A percentile compares a stretch with the other conserved stretches of the same genome.
Conservation (phyloP, 2,888 invertebrate genomes). For the Mesopsocus fuscifrons region DNA sequence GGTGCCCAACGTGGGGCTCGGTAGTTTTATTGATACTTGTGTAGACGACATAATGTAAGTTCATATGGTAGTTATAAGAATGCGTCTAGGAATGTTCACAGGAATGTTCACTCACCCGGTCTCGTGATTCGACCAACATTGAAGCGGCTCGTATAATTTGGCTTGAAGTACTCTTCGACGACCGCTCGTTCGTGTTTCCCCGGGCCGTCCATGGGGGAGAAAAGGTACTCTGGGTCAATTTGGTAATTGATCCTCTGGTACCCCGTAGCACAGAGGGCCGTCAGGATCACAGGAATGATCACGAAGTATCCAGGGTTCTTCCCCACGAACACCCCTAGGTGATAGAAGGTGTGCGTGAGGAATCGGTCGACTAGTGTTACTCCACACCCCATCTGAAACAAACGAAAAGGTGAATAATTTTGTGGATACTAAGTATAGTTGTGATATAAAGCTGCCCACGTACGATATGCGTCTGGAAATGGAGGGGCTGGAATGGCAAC, state of each 20-base stretch:
- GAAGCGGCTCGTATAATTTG: conserved; percentile 71
- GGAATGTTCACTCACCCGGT: conserved; percentile 60
- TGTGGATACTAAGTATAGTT: too few relatives aligned
- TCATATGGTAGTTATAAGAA: too few relatives aligned
- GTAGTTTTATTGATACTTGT: too few relatives aligned
- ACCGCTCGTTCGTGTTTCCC: conserved; percentile 64
- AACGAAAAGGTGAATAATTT: too few relatives aligned
- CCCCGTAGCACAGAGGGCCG: conserved; percentile 67
- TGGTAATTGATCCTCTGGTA: conserved; percentile 73
- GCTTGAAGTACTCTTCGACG: conserved; percentile 68
- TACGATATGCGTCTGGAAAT: too few relatives aligned
- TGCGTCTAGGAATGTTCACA: too few relatives aligned
- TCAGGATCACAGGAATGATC: conserved; percentile 64
- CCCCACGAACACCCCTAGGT: conserved; percentile 59
- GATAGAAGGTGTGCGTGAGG: conserved; percentile 62
- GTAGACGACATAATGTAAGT: too few relatives aligned
- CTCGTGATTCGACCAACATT: conserved; percentile 74
- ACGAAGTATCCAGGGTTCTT: conserved; percentile 74
- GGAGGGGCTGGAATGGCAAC: too few relatives aligned
- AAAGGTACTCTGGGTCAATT: conserved; percentile 85
- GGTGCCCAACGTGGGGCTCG: too few relatives aligned
- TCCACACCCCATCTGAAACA: conserved; percentile 37
- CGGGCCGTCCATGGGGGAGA: conserved; percentile 73
- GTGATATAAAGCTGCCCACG: too few relatives aligned
- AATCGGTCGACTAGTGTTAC: conserved; percentile 60